A percentile compares a stretch with the other conserved stretches of the same genome.
These are phyloP conservation scores for Rhinichthys klamathensis DNA, from an alignment of 2,113 vertebrate genomes.

Conservation along the genomic window DNA sequence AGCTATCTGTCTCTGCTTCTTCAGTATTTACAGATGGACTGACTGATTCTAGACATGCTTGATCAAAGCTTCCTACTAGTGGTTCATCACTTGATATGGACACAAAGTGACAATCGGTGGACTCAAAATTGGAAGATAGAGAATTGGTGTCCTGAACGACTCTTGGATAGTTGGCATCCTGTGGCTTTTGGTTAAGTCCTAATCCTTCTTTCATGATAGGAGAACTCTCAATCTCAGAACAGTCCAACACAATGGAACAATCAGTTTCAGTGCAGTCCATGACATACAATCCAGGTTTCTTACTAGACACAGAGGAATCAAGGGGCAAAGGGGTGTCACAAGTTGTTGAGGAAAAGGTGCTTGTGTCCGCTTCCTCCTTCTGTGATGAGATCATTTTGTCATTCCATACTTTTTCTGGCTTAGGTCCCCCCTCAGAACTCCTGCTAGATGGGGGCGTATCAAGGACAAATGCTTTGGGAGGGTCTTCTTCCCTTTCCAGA, in stretches of 20 bases:
- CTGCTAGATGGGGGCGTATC: conserved; percentile 57
- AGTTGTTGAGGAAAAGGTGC: conserved; percentile 75
- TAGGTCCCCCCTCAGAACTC: conserved; percentile 57
- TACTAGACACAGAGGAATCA: conserved; percentile 75
- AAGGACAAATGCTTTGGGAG: conserved; percentile 61
- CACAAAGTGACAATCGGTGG: conserved; percentile 64
- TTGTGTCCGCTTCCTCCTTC: conserved; percentile 63
- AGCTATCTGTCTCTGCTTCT: conserved; percentile 72
- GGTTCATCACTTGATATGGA: conserved; percentile 61
- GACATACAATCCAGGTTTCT: conserved; percentile 73
- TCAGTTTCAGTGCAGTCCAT: conserved; percentile 85
- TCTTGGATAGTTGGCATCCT: conserved; percentile 55
- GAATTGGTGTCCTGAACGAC: conserved; percentile 66
- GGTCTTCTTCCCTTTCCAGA: conserved; percentile 64
- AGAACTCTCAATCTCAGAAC: conserved; percentile 81
- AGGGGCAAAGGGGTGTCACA: conserved; percentile 74
- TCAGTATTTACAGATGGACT: conserved; percentile 65
- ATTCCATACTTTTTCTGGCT: conserved; percentile 46
- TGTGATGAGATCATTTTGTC: conserved; percentile 60
- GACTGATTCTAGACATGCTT: conserved; percentile 49
- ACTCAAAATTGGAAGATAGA: conserved; percentile 73
- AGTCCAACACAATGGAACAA: conserved; percentile 87
- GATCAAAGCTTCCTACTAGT: conserved; percentile 56
- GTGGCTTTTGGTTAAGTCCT: conserved; percentile 41
- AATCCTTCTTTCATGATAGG: conserved; percentile 62